Evolutionary conservation across 2,888 invertebrate genomes (phyloP), one percentile per base, ranked within the genome.

Genomic region (Andrena dorsata): DNA sequence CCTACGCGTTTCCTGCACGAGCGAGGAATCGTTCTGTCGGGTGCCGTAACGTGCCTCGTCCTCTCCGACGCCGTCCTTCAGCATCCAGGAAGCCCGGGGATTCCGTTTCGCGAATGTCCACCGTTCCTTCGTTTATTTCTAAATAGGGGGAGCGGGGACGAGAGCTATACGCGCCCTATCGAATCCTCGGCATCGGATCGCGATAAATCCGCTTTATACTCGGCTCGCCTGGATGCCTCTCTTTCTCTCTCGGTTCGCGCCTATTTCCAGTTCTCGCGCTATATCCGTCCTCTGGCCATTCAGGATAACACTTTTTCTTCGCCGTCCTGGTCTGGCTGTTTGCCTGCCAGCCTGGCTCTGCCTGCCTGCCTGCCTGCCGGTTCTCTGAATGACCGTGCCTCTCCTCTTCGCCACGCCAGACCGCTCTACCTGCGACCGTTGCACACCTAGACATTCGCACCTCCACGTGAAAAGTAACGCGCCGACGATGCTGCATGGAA

Each of bases 211-310:
- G 64, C 72, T 73, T 74, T 69, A 70, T 69, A 70, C 74, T 64
- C 76, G 66, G 35, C 60, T 58, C 41, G 49, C 49, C 60, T 56
- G 75, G 53, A 51, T 51, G 28, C 61, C 23, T 26, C 72, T 60
- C 73, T 66, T 47, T 77, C 84, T 71, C 74, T 32, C 70, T 75
- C 63, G 26, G 60, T 71, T 72, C 74, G 75, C 77, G 68, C 78
- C 83, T 85, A 87, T 88, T 88, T 88, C 88, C 87, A 88, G 88
- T 85, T 88, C 87, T 87, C 79, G 86, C 86, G 80, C 78, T 88
- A 88, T 87, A 87, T 84, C 80, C 84, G 82, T 88, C 85, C 88
- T 77, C 81, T 64, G 74, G 84, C 88, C 88, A 88, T 88, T 88
- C 68, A 88, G 88, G 87, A 88, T 87, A 83, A 80, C 76, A 68